These are phyloP conservation scores for Lasioglossum vierecki DNA, from an alignment of 2,888 invertebrate species.

Conservation along the genomic window DNA sequence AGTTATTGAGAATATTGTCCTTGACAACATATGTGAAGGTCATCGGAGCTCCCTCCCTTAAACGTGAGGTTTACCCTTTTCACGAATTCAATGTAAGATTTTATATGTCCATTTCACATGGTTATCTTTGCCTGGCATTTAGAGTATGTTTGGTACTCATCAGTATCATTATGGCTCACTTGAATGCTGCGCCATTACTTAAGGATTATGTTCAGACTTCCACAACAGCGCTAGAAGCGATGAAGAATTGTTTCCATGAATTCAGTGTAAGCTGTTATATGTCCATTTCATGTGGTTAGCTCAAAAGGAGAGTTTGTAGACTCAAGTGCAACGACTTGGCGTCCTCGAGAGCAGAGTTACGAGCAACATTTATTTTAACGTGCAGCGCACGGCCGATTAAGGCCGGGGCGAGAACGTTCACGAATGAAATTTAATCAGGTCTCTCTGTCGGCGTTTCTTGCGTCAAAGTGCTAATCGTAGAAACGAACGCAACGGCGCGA, in stretches of 20 bases:
- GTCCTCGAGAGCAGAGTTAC: neutral
- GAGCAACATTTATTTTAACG: slow-evolving; percentile 9
- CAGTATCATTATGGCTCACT: neutral
- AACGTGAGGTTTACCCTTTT: too few relatives aligned
- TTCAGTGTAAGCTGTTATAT: neutral
- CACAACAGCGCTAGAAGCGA: neutral
- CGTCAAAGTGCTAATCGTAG: slow-evolving; percentile 27
- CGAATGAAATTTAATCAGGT: slow-evolving; percentile 22
- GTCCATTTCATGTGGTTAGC: neutral
- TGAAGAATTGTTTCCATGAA: neutral
- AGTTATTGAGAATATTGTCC: too few relatives aligned
- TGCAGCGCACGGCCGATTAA: slow-evolving; percentile 15
- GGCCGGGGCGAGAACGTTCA: neutral
- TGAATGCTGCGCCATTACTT: neutral
- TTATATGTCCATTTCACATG: neutral
- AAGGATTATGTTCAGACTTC: neutral
- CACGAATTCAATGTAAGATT: neutral
- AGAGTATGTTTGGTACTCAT: neutral
- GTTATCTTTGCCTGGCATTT: neutral
- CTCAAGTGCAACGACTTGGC: neutral
- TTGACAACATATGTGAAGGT: too few relatives aligned
- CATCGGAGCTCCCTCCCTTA: too few relatives aligned
- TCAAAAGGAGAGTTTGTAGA: neutral
- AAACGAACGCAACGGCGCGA: slow-evolving; percentile 10
- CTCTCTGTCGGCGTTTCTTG: slow-evolving; percentile 20